These are phyloP conservation scores for Clytia hemisphaerica DNA, from an alignment of 30 jellyfish, hydroid and myxozoan genomes.

Conservation along the genomic window DNA sequence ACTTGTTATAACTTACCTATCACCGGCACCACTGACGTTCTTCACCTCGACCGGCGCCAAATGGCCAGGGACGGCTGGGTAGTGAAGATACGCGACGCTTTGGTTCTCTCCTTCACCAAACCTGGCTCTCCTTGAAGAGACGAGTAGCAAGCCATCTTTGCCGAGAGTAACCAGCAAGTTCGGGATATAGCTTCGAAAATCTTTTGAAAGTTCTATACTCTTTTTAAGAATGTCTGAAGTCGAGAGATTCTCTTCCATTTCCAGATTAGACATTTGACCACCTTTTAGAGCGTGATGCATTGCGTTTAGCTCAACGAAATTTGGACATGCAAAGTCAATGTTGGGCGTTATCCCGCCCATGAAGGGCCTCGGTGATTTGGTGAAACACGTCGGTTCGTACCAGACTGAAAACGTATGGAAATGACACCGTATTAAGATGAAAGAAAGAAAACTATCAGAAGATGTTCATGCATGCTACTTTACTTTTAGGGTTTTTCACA, in stretches of 20 bases:
- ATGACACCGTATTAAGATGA: neutral
- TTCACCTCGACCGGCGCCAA: conserved; percentile 33
- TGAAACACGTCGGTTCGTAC: conserved; percentile 77
- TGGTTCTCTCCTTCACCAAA: conserved; percentile 8
- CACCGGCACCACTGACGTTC: conserved; percentile 83
- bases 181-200: conserved; percentile 8
- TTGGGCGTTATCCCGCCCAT: conserved; percentile 15
- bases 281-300: conserved; percentile 38
- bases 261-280: conserved; percentile 24
- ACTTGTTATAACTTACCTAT: conserved; percentile 54
- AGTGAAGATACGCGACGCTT: conserved; percentile 25
- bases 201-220: conserved; percentile 35
- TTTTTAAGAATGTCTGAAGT: conserved; percentile 22
- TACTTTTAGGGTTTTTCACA: too few relatives aligned
- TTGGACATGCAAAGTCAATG: conserved; percentile 55
- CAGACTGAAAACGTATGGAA: conserved; percentile 51
- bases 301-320: conserved; percentile 45
- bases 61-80: conserved; percentile 42
- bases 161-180: conserved; percentile 60
- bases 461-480: too few relatives aligned
- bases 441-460: neutral
- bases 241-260: conserved; percentile 21
- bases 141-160: conserved; percentile 47
- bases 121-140: conserved; percentile 23
- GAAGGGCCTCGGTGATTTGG: conserved; percentile 61